Conservation (phyloP, 2,113 vertebrate species). For the Trogon melanurus region DNA sequence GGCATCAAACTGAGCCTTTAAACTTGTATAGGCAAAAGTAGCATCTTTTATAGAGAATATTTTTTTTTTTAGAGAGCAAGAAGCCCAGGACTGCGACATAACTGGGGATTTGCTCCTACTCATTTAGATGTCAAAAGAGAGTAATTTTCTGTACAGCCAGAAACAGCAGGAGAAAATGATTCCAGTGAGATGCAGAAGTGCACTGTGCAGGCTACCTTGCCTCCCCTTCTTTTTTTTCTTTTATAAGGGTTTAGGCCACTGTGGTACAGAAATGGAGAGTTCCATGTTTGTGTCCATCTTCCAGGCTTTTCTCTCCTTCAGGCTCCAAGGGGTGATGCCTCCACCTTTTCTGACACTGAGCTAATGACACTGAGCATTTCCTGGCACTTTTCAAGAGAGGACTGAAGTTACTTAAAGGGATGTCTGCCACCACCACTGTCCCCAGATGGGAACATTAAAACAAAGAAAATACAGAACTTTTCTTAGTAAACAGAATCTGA, state of each 20-base stretch:
- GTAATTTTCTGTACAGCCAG: background rate
- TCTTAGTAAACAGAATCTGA: background rate
- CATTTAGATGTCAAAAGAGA: background rate
- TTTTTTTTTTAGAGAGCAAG: background rate
- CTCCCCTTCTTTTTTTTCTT: accelerated
- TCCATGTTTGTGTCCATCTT: background rate
- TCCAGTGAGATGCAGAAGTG: background rate
- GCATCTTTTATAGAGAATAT: background rate
- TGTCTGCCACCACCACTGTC: background rate
- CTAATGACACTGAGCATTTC: background rate
- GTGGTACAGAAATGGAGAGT: background rate
- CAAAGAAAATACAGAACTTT: background rate
- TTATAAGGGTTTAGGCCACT: background rate
- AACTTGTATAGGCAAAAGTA: accelerated
- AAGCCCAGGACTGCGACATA: background rate
- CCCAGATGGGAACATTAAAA: background rate
- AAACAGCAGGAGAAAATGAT: background rate
- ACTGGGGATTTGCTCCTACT: background rate
- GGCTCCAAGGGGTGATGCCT: background rate
- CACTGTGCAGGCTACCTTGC: background rate
- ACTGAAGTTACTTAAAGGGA: background rate
- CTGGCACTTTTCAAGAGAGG: background rate
- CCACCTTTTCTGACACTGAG: background rate
- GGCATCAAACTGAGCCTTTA: background rate
- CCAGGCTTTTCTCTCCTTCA: background rate